These are phyloP conservation scores for Sitophilus oryzae DNA, from an alignment of 1,140 invertebrate species.

Conservation along the genomic window DNA sequence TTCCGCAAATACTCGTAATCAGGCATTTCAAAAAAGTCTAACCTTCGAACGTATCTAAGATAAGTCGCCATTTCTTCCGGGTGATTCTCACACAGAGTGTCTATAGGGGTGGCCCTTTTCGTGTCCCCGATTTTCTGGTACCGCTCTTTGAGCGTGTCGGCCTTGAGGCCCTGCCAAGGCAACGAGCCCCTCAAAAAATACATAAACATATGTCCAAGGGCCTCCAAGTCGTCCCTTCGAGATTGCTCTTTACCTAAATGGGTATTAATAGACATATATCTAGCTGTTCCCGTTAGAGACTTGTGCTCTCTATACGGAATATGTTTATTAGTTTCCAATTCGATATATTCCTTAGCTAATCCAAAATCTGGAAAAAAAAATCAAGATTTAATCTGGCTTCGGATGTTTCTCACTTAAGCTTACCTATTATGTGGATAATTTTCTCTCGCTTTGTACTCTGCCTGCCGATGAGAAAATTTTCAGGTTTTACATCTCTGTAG, in stretches of 20 bases:
- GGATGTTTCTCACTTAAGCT: constrained; percentile 32
- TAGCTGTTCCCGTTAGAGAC: constrained; percentile 93
- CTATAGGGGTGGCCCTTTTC: constrained; percentile 95
- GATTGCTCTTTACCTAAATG: constrained; percentile 99
- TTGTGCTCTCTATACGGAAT: constrained; percentile 99
- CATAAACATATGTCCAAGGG: constrained; percentile 99
- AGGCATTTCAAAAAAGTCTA: constrained; percentile 99
- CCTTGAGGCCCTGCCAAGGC: constrained; percentile 99
- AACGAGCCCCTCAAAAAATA: constrained; percentile 98
- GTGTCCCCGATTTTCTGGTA: constrained; percentile 99
- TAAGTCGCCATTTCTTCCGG: constrained; percentile 97
- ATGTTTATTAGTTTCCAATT: constrained; percentile 99
- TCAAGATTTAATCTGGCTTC: neutral
- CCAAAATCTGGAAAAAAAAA: constrained; percentile 77
- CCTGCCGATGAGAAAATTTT: constrained; percentile 99
- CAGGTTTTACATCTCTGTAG: constrained; percentile 98
- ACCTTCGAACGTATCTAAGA: constrained; percentile 90
- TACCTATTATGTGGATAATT: constrained; percentile 97
- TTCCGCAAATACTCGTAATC: constrained; percentile 98
- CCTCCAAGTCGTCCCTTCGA: constrained; percentile 96
- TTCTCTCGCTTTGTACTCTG: constrained; percentile 97
- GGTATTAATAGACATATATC: constrained; percentile 99
- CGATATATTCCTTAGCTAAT: constrained; percentile 99
- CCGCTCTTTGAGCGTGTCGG: constrained; percentile 97
- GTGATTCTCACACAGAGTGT: constrained; percentile 95